Evolutionary conservation across 2,888 invertebrate species (phyloP).

Genomic region (Teinopalpus imperialis): DNA sequence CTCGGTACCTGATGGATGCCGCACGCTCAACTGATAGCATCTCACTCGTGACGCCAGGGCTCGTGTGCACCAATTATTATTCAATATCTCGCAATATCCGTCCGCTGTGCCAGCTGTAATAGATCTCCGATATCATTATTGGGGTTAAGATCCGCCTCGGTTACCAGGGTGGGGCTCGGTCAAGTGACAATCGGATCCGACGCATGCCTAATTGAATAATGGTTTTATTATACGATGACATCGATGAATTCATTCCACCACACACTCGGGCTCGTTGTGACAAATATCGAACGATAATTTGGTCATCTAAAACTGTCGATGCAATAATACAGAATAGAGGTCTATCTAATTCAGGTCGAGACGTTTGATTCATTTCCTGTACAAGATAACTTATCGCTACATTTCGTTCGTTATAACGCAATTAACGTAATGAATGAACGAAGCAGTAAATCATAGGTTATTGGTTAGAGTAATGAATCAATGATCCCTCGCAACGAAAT

Average conservation of each 20-base stretch:
- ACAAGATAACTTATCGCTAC: conserved; percentile 44
- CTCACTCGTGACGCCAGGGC: conserved; percentile 64
- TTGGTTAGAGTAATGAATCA: conserved; percentile 39
- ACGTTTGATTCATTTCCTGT: conserved; percentile 47
- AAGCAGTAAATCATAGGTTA: conserved; percentile 29
- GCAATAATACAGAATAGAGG: neutral
- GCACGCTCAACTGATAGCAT: conserved; percentile 75
- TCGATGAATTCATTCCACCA: conserved; percentile 45
- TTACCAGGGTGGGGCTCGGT: conserved; percentile 53
- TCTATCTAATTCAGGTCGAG: conserved; percentile 47
- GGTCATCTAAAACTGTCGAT: neutral
- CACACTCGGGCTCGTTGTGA: neutral
- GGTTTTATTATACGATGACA: conserved; percentile 48
- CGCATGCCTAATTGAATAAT: conserved; percentile 65
- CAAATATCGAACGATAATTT: conserved; percentile 1
- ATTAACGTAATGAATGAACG: conserved; percentile 27
- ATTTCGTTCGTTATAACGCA: conserved; percentile 37
- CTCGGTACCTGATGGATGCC: conserved; percentile 70
- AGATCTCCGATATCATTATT: conserved; percentile 52
- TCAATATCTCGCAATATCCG: conserved; percentile 62
- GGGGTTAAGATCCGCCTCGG: conserved; percentile 61
- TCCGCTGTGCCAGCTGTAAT: conserved; percentile 32
- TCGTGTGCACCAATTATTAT: conserved; percentile 78
- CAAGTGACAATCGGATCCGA: conserved; percentile 64
- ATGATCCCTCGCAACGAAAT: conserved; percentile 41